phyloP scores from a whole-genome alignment of 2,113 vertebrate species.

The Orthonyx spaldingii region DNA sequence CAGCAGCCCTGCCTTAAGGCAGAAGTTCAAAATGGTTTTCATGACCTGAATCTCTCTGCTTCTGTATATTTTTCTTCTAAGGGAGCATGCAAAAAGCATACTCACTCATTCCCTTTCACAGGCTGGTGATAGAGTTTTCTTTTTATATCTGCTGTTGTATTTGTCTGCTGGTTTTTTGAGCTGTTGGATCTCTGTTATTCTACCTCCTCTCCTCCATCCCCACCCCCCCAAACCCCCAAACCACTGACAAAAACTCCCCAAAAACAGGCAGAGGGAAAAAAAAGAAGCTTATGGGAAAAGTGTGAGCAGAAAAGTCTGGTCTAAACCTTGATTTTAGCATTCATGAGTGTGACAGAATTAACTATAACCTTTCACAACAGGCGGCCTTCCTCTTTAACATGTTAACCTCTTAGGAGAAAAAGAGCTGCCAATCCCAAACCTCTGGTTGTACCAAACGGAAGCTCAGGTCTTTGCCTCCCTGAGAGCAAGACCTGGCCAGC shows the following conservation, averaged over 20 bases:
- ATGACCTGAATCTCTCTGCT: background rate
- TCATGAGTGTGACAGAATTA: background rate
- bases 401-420: background rate
- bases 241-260: accelerated
- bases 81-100: background rate
- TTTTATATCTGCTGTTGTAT: background rate
- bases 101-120: background rate
- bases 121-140: background rate
- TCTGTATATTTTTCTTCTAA: background rate
- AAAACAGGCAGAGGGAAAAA: accelerated
- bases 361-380: background rate
- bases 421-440: background rate
- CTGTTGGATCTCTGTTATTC: background rate
- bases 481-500: background rate
- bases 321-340: background rate
- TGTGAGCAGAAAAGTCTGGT: background rate
- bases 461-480: background rate
- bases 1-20: background rate
- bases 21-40: background rate
- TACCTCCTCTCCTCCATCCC: background rate
- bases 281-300: background rate
- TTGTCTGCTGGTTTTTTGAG: background rate
- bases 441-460: background rate
- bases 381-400: background rate
- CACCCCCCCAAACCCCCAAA: accelerated